Conservation (phyloP, 2,797 vertebrate species). For the Megalops cyprinoides region DNA sequence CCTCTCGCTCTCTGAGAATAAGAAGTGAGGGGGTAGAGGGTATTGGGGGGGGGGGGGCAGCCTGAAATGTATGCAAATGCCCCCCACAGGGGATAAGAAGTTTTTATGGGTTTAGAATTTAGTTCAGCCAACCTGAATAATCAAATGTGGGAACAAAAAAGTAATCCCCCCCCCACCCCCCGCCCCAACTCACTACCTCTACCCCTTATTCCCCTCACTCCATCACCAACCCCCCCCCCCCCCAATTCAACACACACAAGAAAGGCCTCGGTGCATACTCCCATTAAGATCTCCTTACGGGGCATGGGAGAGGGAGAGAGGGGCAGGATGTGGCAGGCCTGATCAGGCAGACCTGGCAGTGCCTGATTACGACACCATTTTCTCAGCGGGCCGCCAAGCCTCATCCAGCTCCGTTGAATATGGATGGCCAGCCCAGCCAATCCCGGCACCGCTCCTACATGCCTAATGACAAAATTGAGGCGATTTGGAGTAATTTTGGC, state of each 20-base stretch:
- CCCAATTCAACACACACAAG: slow-evolving; percentile 63
- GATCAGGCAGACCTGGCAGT: slow-evolving; percentile 92
- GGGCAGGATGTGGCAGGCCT: slow-evolving; percentile 81
- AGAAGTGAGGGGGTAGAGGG: slow-evolving; percentile 23
- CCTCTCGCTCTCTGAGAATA: slow-evolving; percentile 75
- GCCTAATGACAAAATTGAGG: slow-evolving; percentile 98
- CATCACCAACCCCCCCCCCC: slow-evolving; percentile 52
- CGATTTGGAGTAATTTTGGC: slow-evolving; percentile 99
- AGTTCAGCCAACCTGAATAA: slow-evolving; percentile 92
- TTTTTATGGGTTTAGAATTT: slow-evolving; percentile 85
- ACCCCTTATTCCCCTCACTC: slow-evolving; percentile 52
- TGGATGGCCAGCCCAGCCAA: slow-evolving; percentile 90
- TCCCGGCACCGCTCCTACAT: slow-evolving; percentile 85
- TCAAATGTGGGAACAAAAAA: slow-evolving; percentile 88
- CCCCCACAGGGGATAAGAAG: slow-evolving; percentile 80
- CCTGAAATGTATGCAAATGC: slow-evolving; percentile 89
- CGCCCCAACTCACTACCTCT: slow-evolving; percentile 50
- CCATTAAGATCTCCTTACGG: slow-evolving; percentile 89
- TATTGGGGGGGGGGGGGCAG: slow-evolving; percentile 57
- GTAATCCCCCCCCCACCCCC: slow-evolving; percentile 58
- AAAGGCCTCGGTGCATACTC: slow-evolving; percentile 77
- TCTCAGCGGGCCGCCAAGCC: slow-evolving; percentile 93
- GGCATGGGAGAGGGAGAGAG: slow-evolving; percentile 66
- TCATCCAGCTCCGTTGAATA: slow-evolving; percentile 98
- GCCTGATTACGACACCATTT: slow-evolving; percentile 99